phyloP scores from a whole-genome alignment of 92 coral and sea anemone genomes.

The Actinernus sp. region DNA sequence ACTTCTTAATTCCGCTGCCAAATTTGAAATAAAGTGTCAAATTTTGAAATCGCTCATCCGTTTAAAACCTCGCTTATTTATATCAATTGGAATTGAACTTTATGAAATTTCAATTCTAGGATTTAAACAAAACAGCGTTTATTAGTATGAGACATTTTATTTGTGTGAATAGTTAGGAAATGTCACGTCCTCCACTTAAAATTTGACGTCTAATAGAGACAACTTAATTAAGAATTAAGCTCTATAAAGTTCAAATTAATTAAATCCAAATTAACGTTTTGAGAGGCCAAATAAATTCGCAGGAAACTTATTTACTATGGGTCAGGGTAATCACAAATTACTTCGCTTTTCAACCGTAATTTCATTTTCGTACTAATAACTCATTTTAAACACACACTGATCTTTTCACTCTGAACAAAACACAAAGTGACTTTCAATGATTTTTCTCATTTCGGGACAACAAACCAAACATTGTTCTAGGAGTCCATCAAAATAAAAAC shows the following conservation, averaged over 20 bases:
- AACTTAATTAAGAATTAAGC: slow-evolving; percentile 7
- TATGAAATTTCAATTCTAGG: neutral
- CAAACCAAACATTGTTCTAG: too few relatives aligned
- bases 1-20: neutral
- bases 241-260: neutral
- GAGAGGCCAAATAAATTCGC: slow-evolving; percentile 1
- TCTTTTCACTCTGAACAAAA: neutral
- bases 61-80: neutral
- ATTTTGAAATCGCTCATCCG: neutral
- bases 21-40: neutral
- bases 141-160: neutral
- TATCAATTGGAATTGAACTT: neutral
- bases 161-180: neutral
- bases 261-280: neutral
- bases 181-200: neutral
- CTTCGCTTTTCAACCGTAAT: neutral
- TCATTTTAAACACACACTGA: too few relatives aligned
- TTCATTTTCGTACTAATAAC: neutral
- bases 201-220: neutral
- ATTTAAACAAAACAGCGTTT: neutral
- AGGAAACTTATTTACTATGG: neutral
- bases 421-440: neutral
- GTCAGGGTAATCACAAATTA: neutral
- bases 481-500: neutral
- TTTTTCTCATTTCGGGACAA: too few relatives aligned